These are phyloP conservation scores for Stegodyphus mimosarum DNA, from an alignment of 1,140 invertebrate genomes.

Conservation along the genomic window DNA sequence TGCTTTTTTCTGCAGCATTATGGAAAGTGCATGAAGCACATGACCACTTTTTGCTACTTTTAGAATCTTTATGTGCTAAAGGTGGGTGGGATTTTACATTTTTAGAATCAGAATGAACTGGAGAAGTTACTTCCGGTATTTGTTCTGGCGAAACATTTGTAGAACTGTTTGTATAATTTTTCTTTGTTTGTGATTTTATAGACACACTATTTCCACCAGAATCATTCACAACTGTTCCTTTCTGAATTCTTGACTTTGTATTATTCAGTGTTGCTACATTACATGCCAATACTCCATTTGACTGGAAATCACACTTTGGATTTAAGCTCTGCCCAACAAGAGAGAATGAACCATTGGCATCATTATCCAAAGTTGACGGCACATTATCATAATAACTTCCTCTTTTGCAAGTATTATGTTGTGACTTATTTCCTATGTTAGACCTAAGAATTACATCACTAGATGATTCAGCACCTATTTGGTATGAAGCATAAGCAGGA, in stretches of 20 bases:
- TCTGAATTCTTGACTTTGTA: conserved; percentile 14
- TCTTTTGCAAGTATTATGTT: conserved; percentile 31
- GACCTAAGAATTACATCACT: conserved; percentile 28
- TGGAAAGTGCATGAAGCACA: conserved; percentile 80
- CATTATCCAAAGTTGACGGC: conserved; percentile 24
- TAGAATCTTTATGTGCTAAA: conserved; percentile 18
- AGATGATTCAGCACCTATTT: background rate
- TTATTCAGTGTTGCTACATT: conserved; percentile 11
- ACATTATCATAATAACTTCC: conserved; percentile 60
- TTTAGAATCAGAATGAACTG: conserved; percentile 20
- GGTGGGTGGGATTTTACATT: conserved; percentile 6
- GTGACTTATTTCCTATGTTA: background rate
- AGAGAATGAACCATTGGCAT: conserved; percentile 8
- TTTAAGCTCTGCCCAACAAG: conserved; percentile 55
- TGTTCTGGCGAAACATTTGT: background rate
- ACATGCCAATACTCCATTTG: conserved; percentile 17
- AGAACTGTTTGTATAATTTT: conserved; percentile 20
- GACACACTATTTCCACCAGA: background rate
- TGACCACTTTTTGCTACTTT: conserved; percentile 73
- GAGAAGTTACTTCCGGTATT: background rate
- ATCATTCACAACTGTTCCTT: background rate
- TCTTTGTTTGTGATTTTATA: conserved; percentile 47
- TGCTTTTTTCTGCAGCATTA: conserved; percentile 72
- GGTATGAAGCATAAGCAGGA: conserved; percentile 5
- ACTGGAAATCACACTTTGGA: conserved; percentile 51